Evolutionary conservation across 2,797 vertebrate species (phyloP), one percentile per base, ranked within the genome.

Genomic region (Coilia nasus): DNA sequence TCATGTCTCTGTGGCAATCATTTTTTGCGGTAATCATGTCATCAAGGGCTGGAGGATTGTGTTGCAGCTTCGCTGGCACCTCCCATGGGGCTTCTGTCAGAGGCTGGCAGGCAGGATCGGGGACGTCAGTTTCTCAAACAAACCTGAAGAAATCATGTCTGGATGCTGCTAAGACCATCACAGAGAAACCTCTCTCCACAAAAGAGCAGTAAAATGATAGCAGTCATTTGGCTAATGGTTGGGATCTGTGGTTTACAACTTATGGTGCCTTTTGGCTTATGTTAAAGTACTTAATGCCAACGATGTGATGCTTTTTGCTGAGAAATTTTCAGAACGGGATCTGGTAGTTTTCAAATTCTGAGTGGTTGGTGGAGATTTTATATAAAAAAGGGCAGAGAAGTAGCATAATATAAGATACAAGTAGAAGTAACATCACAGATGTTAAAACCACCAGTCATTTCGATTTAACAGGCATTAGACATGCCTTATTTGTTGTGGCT

Each of bases 181-280:
- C 71, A 78, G 71, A 78, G 19, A 41, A 78, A 44, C 11, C 64
- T 31, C 64, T 71, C 35, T 4, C 67, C 17, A 54, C 50, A 75
- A 75, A 78, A 44, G 31, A 75, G 64, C 28, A 17, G 71, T 41
- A 78, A 78, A 41, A 21, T 10, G 35, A 78, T 9, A 78, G 31
- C 71, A 78, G 35, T 44, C 35, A 44, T 78, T 78, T 78, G 17
- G 71, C 35, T 78, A 78, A 78, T 78, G 35, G 71, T 19, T 78
- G 15, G 71, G 71, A 44, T 44, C 35, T 44, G 35, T 44, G 71
- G 35, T 78, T 41, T 78, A 19, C 71, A n/a, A 44, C 71, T 78
- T 75, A 75, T 41, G 31, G 44, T 9, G 71, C 71, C 71, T 78
- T 44, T 78, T 19, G 31, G 71, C 71, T 78, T 78, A 41, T 35